phyloP scores from a whole-genome alignment of 2,888 invertebrate species.

The Steromphala cineraria region DNA sequence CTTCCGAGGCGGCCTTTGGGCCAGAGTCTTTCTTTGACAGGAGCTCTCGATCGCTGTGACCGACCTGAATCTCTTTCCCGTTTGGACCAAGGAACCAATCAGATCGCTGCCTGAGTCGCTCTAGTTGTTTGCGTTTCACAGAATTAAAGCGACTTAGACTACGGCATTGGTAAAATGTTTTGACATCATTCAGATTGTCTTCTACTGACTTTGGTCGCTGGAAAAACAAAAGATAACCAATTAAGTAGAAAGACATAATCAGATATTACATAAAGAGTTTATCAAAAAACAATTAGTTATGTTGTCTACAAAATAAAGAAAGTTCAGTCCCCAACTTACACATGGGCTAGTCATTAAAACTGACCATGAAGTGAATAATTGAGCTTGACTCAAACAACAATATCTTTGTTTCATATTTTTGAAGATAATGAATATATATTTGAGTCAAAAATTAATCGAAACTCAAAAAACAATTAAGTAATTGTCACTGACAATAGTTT shows the following conservation, averaged over 20 bases:
- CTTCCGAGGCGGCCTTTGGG: constrained; percentile 67
- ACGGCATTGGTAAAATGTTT: constrained; percentile 53
- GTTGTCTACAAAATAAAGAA: too few relatives aligned
- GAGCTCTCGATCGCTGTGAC: constrained; percentile 20
- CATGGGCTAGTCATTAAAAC: too few relatives aligned
- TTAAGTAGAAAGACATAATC: neutral
- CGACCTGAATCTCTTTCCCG: constrained; percentile 31
- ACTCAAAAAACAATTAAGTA: too few relatives aligned
- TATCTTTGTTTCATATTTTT: too few relatives aligned
- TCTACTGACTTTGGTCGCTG: constrained; percentile 70
- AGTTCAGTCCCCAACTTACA: too few relatives aligned
- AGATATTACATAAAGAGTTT: too few relatives aligned
- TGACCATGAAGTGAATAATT: too few relatives aligned
- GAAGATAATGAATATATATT: too few relatives aligned
- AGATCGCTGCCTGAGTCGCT: constrained; percentile 95
- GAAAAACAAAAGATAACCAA: constrained; percentile 26
- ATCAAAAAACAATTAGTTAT: too few relatives aligned
- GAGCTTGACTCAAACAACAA: too few relatives aligned
- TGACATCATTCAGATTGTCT: constrained; percentile 66
- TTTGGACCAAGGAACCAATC: constrained; percentile 90
- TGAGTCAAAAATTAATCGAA: too few relatives aligned
- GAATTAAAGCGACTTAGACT: constrained; percentile 73
- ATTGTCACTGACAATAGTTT: too few relatives aligned
- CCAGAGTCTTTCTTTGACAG: constrained; percentile 43
- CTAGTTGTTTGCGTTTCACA: constrained; percentile 86